A percentile compares a stretch with the other conserved stretches of the same genome.
Conservation (phyloP, 1,140 invertebrate genomes). For the Hetaerina americana region DNA sequence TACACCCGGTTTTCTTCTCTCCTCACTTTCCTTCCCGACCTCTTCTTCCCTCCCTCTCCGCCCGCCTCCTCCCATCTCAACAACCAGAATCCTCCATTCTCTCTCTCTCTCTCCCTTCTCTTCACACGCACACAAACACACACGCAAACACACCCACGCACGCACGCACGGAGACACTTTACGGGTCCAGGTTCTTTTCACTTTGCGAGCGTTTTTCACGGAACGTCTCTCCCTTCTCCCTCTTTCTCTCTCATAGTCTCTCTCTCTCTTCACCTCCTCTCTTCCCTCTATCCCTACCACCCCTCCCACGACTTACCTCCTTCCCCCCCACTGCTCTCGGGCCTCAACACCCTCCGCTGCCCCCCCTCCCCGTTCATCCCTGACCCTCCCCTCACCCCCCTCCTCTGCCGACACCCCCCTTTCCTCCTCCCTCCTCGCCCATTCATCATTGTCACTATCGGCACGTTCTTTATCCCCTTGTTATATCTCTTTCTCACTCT, state of each 20-base stretch:
- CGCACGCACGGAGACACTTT: not conserved
- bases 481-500: not conserved
- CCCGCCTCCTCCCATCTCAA: no score
- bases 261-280: not conserved
- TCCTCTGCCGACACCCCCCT: no score
- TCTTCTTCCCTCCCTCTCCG: no score
- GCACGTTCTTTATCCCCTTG: not conserved
- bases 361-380: not conserved
- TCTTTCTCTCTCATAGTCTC: not conserved
- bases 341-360: not conserved
- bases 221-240: not conserved
- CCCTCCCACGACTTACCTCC: not conserved
- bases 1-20: no score
- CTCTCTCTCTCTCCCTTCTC: no score
- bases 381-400: not conserved
- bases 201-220: not conserved
- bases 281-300: not conserved
- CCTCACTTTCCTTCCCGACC: no score
- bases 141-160: no score
- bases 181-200: no score
- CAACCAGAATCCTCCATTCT: no score
- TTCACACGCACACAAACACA: no score
- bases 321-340: not conserved
- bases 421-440: not conserved
- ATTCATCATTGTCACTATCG: not conserved